Conservation (phyloP, 2,888 invertebrate species). For the Caenorhabditis virilis region DNA sequence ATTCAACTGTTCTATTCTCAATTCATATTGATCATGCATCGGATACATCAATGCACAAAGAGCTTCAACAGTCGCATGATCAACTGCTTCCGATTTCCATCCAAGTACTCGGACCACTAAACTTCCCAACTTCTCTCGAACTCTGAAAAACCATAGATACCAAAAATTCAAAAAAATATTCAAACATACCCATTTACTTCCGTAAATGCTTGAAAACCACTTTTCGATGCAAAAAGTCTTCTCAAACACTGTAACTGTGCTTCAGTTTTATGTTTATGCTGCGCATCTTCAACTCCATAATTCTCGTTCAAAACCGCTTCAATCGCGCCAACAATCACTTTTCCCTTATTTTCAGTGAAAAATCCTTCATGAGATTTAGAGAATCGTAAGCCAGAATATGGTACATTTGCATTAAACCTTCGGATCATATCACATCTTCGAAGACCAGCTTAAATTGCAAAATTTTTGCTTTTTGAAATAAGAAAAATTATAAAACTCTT, state of each 20-base stretch:
- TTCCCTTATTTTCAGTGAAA: conserved; percentile 88
- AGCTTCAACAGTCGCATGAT: conserved; percentile 93
- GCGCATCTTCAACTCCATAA: conserved; percentile 72
- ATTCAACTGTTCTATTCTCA: conserved; percentile 95
- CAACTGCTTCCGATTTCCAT: conserved; percentile 84
- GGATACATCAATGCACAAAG: conserved; percentile 96
- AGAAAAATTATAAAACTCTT: conserved; percentile 12
- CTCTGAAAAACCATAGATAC: conserved; percentile 73
- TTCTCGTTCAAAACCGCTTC: conserved; percentile 80
- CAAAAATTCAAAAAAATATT: conserved; percentile 3
- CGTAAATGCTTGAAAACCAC: conserved; percentile 84
- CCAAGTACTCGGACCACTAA: conserved; percentile 89
- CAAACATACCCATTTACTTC: conserved; percentile 54
- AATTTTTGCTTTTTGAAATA: not conserved
- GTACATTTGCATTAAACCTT: conserved; percentile 94
- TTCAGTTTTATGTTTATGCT: conserved; percentile 75
- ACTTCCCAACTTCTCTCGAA: conserved; percentile 90
- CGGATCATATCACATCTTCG: conserved; percentile 82
- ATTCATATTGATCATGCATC: conserved; percentile 91
- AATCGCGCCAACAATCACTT: conserved; percentile 88
- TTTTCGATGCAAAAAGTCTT: conserved; percentile 92
- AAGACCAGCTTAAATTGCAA: conserved; percentile 71
- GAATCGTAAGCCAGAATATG: conserved; percentile 94
- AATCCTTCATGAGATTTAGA: conserved; percentile 93
- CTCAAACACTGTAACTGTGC: conserved; percentile 92